Base-by-base conservation (phyloP, 1,140 invertebrate species). In the Achroia grisella region DNA sequence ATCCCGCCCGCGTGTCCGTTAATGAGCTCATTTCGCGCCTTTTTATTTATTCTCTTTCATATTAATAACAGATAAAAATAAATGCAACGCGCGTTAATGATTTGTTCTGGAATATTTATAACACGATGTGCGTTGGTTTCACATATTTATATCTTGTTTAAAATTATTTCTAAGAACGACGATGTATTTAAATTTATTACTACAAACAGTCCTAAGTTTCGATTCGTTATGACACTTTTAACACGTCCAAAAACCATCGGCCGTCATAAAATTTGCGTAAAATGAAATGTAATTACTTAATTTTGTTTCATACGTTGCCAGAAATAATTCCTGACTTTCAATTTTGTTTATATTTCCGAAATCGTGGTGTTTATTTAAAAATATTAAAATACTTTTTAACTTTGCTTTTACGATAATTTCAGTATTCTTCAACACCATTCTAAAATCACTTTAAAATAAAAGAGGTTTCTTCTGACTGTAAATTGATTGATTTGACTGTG, bases 1-100 rank as follows among this genome's bases (percentile, higher is more conserved):
- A 46, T 29, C 50, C 48, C 52, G 61, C 55, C 44, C 41, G 35
- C 52, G 35, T 49, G 46, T 45, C 51, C 62, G 71, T 63, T 76
- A 79, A 79, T 67, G 68, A 69, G 66, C 64, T 57, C 47, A 66
- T 72, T 76, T 74, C 60, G 62, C 66, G 64, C 57, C 57, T 6
- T 51, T 68, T 66, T 67, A 65, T 68, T 74, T 76, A 77, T 74
- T n/a, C 55, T 42, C 48, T 44, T 46, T 53, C 56, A 54, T 60
- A 58, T 64, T 62, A 68, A 48, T 52, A 41, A 39, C 32, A 15
- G 31, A 23, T 23, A 23, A 23, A 23, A 23, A 23, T 47, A 62
- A 62, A 57, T 46, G 40, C 42, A 42, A 28, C 39, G 41, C 49
- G 12, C 39, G 13, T 35, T 35, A 27, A 47, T 50, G 53, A 61